Evolutionary conservation across 2,113 vertebrate species (phyloP), one percentile per base, ranked within the genome.

Genomic region (Gambusia holbrooki): DNA sequence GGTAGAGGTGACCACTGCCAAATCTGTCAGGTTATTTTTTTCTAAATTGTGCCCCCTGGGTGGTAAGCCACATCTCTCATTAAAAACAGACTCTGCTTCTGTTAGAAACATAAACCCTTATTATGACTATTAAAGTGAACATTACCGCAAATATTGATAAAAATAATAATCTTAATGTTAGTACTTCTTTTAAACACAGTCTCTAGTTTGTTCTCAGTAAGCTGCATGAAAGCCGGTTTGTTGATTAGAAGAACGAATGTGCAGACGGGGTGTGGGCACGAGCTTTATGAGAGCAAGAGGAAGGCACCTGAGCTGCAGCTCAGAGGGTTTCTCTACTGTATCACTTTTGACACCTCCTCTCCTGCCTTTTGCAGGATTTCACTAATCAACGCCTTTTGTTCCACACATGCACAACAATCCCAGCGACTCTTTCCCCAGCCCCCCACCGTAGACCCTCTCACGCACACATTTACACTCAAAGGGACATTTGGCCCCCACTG

Each of bases 351-450:
- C 94, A 93, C 94, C 92, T 94, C 85, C 77, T 91, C 81, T 81
- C 79, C 84, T 84, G 84, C 92, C 93, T 94, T 93, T 93, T 94
- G 93, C 90, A 92, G 89, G 87, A 81, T 89, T 93, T 93, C 88
- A 83, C 83, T 93, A 76, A 91, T 94, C 88, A 89, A 91, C 84
- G 90, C 91, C 92, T 93, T 94, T 94, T 94, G 92, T 94, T 92
- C 89, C 84, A 88, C 84, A 77, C 87, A 85, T 68, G 72, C 88
- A 89, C 87, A 86, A 84, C 85, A 79, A 79, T 89, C 90, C 75
- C 86, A 65, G 58, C 19, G 30, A 76, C 84, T 71, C 35, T 64
- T 69, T 45, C 66, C 66, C 85, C 77, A 72, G 65, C 79, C 89
- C 84, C 89, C 35, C 69, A 80, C 85, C 81, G 76, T 69, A 70